These are phyloP conservation scores for Ictidomys tridecemlineatus DNA, from an alignment of 2,113 vertebrate species.

Conservation along the genomic window DNA sequence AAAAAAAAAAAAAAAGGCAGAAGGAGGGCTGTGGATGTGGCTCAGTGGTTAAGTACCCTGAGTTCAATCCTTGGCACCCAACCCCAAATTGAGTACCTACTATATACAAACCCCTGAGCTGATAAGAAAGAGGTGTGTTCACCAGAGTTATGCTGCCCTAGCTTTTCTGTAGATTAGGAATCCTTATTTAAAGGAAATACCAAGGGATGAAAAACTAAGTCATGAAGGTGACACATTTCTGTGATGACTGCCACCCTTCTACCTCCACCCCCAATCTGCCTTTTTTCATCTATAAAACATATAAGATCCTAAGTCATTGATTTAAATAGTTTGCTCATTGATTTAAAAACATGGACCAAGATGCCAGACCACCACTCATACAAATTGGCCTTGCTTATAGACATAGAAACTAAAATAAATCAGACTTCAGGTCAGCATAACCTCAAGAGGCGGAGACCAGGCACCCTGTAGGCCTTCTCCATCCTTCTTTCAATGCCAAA, in stretches of 20 bases:
- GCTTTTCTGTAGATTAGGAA: not conserved
- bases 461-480: not conserved
- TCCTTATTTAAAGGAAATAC: not conserved
- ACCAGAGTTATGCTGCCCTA: not conserved
- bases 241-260: not conserved
- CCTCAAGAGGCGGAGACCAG: slow-evolving; percentile 4
- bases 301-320: not conserved
- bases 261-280: not conserved
- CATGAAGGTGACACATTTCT: not conserved
- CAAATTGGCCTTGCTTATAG: slow-evolving; percentile 54
- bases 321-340: not conserved
- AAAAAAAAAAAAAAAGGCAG: no score
- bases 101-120: not conserved
- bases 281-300: slow-evolving; percentile 15
- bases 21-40: no score
- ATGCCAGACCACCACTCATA: slow-evolving; percentile 32
- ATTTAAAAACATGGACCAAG: slow-evolving; percentile 60
- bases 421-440: slow-evolving; percentile 34
- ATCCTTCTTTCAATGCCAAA: not conserved
- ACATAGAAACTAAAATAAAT: slow-evolving; percentile 55
- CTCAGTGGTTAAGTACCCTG: no score
- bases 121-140: not conserved
- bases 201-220: not conserved
- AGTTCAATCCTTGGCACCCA: no score
- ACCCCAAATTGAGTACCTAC: not conserved